Percentiles rank a stretch among this genome's conserved stretches.
Evolutionary conservation across 2,113 vertebrate species (phyloP).

Genomic region (Theristicus caerulescens): DNA sequence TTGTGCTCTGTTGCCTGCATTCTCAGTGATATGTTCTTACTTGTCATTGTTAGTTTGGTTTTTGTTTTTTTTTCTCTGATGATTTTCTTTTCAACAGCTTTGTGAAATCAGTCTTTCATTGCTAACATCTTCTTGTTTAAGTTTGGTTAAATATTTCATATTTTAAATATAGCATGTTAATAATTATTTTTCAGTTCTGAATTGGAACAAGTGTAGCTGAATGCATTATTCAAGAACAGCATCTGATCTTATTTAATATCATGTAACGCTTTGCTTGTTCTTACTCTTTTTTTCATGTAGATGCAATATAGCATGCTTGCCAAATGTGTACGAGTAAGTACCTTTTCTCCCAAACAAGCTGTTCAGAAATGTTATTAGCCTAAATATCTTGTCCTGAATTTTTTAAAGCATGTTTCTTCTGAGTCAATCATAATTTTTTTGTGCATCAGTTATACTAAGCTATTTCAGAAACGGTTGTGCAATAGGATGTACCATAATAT

Average conservation of each 20-base stretch:
- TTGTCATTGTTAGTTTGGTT: background rate
- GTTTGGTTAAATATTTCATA: conserved; percentile 38
- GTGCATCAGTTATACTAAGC: background rate
- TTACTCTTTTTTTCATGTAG: conserved; percentile 20
- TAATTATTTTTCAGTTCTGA: conserved; percentile 52
- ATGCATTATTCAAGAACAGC: conserved; percentile 63
- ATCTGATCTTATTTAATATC: conserved; percentile 62
- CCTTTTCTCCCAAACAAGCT: conserved; percentile 37
- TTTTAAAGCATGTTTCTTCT: conserved; percentile 13
- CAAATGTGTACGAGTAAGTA: conserved; percentile 8
- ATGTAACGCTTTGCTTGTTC: conserved; percentile 40
- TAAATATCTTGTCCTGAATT: conserved; percentile 49
- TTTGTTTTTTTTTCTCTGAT: background rate
- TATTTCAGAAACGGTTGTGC: background rate
- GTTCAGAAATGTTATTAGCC: conserved; percentile 43
- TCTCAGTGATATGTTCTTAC: background rate
- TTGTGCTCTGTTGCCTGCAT: background rate
- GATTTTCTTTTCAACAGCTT: background rate
- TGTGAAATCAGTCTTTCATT: background rate
- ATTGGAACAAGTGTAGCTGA: conserved; percentile 20
- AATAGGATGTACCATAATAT: background rate
- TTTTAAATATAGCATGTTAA: conserved; percentile 43
- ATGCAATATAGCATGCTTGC: conserved; percentile 43
- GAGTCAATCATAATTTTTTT: background rate
- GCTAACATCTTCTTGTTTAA: background rate